Percentiles rank a stretch among this genome's conserved stretches.
phyloP scores from a whole-genome alignment of 2,797 vertebrate species.

The Poeciliopsis turneri region DNA sequence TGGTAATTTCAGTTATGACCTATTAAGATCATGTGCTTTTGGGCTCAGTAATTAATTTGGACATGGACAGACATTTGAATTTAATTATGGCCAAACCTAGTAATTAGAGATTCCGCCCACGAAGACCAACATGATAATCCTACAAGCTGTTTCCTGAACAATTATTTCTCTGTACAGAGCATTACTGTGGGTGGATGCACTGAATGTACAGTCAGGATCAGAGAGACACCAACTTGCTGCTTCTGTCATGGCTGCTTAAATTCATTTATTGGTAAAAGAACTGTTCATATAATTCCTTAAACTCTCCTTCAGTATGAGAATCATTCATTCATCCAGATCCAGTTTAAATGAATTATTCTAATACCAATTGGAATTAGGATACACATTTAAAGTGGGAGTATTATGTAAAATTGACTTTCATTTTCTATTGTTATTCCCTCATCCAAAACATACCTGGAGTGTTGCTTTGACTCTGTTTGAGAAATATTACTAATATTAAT shows the following conservation, averaged over 20 bases:
- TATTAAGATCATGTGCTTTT: slow-evolving; percentile 27
- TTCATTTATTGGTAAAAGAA: no score
- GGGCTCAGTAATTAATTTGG: slow-evolving; percentile 46
- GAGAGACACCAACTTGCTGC: neutral
- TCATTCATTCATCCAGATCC: neutral
- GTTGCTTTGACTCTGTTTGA: no score
- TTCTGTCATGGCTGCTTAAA: neutral
- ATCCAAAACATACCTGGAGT: no score
- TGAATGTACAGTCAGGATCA: neutral
- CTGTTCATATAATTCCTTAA: no score
- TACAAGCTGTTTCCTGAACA: slow-evolving; percentile 12
- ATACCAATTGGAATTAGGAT: neutral
- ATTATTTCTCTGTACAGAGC: neutral
- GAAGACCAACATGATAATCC: slow-evolving; percentile 15
- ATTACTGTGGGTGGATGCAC: neutral
- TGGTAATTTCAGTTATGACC: slow-evolving; percentile 50
- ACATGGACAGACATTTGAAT: slow-evolving; percentile 32
- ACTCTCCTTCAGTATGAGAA: no score
- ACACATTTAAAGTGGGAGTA: neutral
- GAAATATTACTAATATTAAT: no score
- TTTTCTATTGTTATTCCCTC: no score
- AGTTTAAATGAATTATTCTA: neutral
- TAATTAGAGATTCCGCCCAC: slow-evolving; percentile 9
- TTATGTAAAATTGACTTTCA: neutral
- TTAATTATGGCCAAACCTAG: slow-evolving; percentile 23